A percentile compares a stretch with the other conserved stretches of the same genome.
Evolutionary conservation across 2,797 vertebrate genomes (phyloP).

Genomic region (Carcharodon carcharias): DNA sequence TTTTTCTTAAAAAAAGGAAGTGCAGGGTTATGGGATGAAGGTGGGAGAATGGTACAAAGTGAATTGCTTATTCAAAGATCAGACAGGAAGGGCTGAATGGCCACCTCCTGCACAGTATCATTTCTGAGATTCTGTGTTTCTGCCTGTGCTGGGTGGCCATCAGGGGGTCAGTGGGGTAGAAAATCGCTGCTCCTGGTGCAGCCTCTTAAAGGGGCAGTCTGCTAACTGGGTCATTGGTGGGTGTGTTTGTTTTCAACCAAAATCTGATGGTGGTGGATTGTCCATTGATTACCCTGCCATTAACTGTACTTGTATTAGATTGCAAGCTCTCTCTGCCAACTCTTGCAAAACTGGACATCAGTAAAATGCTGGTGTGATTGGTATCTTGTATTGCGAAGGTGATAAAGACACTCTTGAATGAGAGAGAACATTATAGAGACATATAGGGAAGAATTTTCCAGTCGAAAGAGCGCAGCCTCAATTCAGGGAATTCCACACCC

Average conservation of each 20-base stretch:
- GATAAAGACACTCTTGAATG: neutral
- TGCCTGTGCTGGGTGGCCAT: neutral
- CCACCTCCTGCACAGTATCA: too few relatives aligned
- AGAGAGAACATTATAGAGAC: neutral
- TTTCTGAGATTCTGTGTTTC: neutral
- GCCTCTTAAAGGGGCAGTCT: neutral
- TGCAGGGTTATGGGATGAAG: too few relatives aligned
- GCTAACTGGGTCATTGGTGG: neutral
- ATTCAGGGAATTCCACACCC: too few relatives aligned
- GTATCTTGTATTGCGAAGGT: neutral
- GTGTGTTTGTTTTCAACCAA: neutral
- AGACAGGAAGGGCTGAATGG: too few relatives aligned
- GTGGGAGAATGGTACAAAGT: too few relatives aligned
- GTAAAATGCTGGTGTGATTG: neutral
- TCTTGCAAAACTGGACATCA: neutral
- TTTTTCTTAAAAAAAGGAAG: too few relatives aligned
- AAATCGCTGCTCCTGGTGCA: neutral
- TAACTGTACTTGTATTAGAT: neutral
- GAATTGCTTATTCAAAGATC: too few relatives aligned
- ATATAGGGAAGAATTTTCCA: neutral
- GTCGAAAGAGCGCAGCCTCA: too few relatives aligned
- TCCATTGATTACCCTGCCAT: neutral
- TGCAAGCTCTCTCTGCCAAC: neutral
- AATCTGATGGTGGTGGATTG: neutral
- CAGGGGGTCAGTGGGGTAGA: neutral